Conservation (phyloP, 2,888 invertebrate genomes). For the Carcina quercana region DNA sequence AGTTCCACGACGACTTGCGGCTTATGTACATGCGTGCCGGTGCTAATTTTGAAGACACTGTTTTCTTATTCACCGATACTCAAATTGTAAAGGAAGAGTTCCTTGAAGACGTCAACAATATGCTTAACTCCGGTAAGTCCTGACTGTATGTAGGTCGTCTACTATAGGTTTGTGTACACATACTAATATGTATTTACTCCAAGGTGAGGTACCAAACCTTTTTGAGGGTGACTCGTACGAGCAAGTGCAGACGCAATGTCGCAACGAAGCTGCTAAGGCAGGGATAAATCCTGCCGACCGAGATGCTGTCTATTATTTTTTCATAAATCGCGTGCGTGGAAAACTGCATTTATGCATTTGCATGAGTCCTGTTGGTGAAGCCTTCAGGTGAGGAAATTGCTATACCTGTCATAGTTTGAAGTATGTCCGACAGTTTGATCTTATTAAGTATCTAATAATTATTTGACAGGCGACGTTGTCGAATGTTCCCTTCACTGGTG, state of each 20-base stretch:
- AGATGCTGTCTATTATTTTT: constrained; percentile 89
- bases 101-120: constrained; percentile 93
- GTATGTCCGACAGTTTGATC: no score
- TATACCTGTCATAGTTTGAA: background rate
- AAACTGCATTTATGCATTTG: constrained; percentile 91
- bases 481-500: constrained; percentile 95
- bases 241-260: constrained; percentile 83
- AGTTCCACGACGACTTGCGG: constrained; percentile 91
- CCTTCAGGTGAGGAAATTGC: constrained; percentile 77
- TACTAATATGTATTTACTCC: constrained; percentile 2
- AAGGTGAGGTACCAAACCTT: constrained; percentile 94
- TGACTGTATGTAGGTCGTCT: background rate
- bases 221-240: constrained; percentile 92
- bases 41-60: constrained; percentile 80
- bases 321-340: constrained; percentile 86
- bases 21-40: constrained; percentile 88
- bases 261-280: constrained; percentile 80
- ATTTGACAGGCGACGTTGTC: constrained; percentile 80
- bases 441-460: no score
- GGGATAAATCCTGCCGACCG: constrained; percentile 80
- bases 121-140: constrained; percentile 85
- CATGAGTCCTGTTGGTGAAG: constrained; percentile 93
- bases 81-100: constrained; percentile 94
- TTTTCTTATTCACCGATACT: constrained; percentile 92
- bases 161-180: background rate